Percentiles rank a stretch among this genome's conserved stretches.
Conservation (phyloP, 1,140 invertebrate genomes). For the Papilio dardanus region DNA sequence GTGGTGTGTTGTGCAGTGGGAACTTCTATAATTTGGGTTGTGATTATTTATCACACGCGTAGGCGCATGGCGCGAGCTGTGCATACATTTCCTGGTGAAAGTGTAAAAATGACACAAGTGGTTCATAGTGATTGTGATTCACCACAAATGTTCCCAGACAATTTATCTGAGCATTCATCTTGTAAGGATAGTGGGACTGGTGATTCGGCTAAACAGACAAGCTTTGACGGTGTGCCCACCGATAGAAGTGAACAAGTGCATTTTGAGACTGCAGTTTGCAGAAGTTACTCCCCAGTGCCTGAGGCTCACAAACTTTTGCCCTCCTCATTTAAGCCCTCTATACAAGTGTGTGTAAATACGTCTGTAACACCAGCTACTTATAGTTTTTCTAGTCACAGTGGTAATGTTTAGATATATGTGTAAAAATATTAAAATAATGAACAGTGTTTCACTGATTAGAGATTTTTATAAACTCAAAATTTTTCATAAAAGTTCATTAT, state of each 20-base stretch:
- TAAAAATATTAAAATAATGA: constrained; percentile 49
- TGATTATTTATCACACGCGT: constrained; percentile 94
- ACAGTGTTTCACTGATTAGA: constrained; percentile 68
- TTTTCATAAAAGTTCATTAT: neutral
- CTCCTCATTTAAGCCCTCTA: constrained; percentile 79
- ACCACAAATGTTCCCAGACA: constrained; percentile 77
- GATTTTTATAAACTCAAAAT: constrained; percentile 15
- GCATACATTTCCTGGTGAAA: constrained; percentile 72
- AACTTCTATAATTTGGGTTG: constrained; percentile 95
- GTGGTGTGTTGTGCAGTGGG: constrained; percentile 94
- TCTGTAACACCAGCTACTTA: constrained; percentile 80
- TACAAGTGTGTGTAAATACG: constrained; percentile 80
- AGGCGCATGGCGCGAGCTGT: constrained; percentile 83
- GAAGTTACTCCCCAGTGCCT: constrained; percentile 76
- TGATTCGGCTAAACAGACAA: constrained; percentile 86
- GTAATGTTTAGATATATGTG: constrained; percentile 69
- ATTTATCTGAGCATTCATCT: constrained; percentile 83
- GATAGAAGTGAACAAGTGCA: constrained; percentile 77
- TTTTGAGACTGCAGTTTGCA: constrained; percentile 73
- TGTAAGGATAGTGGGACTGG: constrained; percentile 87
- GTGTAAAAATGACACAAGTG: constrained; percentile 78
- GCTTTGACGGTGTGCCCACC: constrained; percentile 76
- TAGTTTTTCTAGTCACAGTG: constrained; percentile 81
- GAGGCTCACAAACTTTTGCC: constrained; percentile 79
- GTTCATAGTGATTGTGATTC: constrained; percentile 79